Percentiles rank a stretch among this genome's conserved stretches.
Conservation (phyloP, 2,888 invertebrate genomes). For the Clivina fossor region DNA sequence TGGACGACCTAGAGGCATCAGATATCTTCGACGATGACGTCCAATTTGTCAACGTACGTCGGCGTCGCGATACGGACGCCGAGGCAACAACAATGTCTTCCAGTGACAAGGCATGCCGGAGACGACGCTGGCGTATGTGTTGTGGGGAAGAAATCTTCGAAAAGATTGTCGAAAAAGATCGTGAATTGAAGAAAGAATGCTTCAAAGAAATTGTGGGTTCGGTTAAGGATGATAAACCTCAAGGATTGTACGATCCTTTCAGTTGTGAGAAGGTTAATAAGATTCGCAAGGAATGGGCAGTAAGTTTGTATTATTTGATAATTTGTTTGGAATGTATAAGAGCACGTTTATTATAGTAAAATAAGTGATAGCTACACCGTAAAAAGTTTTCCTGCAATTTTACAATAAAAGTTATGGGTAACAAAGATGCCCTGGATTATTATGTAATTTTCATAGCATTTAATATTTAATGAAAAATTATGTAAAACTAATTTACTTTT, state of each 20-base stretch:
- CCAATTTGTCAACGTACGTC: constrained; percentile 7
- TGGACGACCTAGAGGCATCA: constrained; percentile 42
- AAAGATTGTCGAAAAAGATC: constrained; percentile 44
- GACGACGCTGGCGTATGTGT: constrained; percentile 44
- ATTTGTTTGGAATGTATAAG: background rate
- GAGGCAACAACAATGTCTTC: constrained; percentile 3
- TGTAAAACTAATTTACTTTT: too few species aligned
- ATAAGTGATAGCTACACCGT: background rate
- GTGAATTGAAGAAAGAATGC: constrained; percentile 46
- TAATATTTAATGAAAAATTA: too few species aligned
- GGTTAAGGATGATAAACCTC: constrained; percentile 41
- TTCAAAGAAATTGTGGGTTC: constrained; percentile 47
- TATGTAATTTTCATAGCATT: too few species aligned
- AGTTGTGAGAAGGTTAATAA: constrained; percentile 45
- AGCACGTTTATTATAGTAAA: background rate
- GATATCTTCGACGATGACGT: background rate
- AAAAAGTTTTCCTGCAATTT: too few species aligned
- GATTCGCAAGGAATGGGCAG: constrained; percentile 28
- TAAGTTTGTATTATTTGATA: constrained; percentile 3
- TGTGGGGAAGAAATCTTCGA: constrained; percentile 47
- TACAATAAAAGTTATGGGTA: too few species aligned
- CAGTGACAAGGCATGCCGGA: constrained; percentile 25
- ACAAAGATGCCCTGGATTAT: too few species aligned
- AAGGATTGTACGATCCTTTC: constrained; percentile 47
- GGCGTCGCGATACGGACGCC: constrained; percentile 22